Evolutionary conservation across 2,113 vertebrate genomes (phyloP).

Genomic region (Zosterops pallidus): DNA sequence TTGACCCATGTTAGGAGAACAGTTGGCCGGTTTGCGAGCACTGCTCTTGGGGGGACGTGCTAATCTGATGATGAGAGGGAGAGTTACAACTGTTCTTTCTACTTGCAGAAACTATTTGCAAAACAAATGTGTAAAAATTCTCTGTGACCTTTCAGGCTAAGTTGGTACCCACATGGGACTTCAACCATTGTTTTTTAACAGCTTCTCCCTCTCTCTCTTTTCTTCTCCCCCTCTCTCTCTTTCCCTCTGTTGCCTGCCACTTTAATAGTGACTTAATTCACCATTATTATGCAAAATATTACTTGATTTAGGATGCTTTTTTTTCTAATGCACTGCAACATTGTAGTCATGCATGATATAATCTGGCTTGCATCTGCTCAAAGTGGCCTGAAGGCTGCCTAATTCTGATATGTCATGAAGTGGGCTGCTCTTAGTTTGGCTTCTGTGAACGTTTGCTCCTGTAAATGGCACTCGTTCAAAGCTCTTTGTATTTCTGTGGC

Average conservation of each 20-base stretch:
- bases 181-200: slow-evolving; percentile 58
- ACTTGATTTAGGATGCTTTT: slow-evolving; percentile 56
- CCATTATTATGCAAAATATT: slow-evolving; percentile 39
- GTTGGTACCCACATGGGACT: slow-evolving; percentile 41
- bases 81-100: slow-evolving; percentile 42
- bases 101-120: slow-evolving; percentile 42
- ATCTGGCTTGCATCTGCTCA: slow-evolving; percentile 58
- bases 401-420: slow-evolving; percentile 59
- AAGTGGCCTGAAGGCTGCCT: slow-evolving; percentile 53
- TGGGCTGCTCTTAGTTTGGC: slow-evolving; percentile 64
- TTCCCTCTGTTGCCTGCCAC: slow-evolving; percentile 48
- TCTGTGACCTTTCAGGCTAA: slow-evolving; percentile 52
- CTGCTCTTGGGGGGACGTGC: slow-evolving; percentile 1
- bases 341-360: slow-evolving; percentile 70
- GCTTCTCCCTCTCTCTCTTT: slow-evolving; percentile 39
- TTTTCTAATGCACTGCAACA: slow-evolving; percentile 59
- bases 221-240: not conserved
- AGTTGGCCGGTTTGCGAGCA: not conserved
- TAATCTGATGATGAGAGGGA: slow-evolving; percentile 28
- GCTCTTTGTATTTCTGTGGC: slow-evolving; percentile 47
- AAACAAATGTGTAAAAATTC: slow-evolving; percentile 46
- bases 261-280: slow-evolving; percentile 60
- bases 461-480: slow-evolving; percentile 62
- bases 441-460: slow-evolving; percentile 69
- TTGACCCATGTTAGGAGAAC: slow-evolving; percentile 37